Percentiles rank a stretch among this genome's conserved stretches.
Evolutionary conservation across 2,797 vertebrate species (phyloP).

Genomic region (Pseudochromis fuscus): DNA sequence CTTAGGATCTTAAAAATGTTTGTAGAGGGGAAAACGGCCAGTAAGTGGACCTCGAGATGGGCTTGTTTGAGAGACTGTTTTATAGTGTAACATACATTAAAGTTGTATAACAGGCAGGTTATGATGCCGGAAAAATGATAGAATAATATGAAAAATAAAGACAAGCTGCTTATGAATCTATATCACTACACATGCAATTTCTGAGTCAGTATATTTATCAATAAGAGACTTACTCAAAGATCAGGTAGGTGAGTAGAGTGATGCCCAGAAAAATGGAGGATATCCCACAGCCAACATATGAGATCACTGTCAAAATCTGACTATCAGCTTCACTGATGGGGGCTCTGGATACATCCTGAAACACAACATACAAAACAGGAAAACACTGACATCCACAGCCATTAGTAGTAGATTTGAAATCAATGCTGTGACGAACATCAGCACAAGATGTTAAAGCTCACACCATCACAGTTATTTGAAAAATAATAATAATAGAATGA

Average conservation of each 20-base stretch:
- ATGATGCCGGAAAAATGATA: too few relatives aligned
- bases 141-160: background rate
- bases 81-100: background rate
- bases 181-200: background rate
- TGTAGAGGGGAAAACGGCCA: too few relatives aligned
- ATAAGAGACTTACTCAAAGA: constrained; percentile 87
- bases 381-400: background rate
- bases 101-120: background rate
- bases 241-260: constrained; percentile 88
- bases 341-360: constrained; percentile 85
- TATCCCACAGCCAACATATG: constrained; percentile 88
- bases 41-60: background rate
- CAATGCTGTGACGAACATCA: background rate
- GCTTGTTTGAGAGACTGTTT: background rate
- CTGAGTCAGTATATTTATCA: background rate
- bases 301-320: constrained; percentile 85
- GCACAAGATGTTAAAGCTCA: background rate
- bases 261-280: constrained; percentile 91
- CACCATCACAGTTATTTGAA: background rate
- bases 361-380: constrained; percentile 18
- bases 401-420: background rate
- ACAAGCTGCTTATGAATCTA: background rate
- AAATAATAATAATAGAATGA: background rate
- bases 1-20: background rate
- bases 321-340: constrained; percentile 70